Evolutionary conservation across 2,888 invertebrate genomes (phyloP), one percentile per base, ranked within the genome.

Genomic region (Unio pictorum): DNA sequence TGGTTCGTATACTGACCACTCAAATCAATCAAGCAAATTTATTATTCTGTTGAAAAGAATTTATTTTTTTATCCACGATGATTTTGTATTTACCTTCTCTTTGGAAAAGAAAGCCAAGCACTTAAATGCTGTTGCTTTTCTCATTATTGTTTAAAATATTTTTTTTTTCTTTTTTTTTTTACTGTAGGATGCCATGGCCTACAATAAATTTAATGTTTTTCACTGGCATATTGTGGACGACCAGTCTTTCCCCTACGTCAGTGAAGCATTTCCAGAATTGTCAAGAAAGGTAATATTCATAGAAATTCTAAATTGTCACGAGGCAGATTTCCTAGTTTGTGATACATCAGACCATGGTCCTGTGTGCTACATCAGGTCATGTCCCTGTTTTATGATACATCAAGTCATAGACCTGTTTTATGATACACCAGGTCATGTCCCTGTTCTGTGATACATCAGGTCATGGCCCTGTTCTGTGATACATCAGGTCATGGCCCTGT

Each of bases 221-320:
- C 87, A 87, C 69, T 87, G 87, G 87, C 87, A 87, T 65, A 75
- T 87, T 0, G 84, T 86, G 5, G 87, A 87, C 65, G 85, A 86
- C 62, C 86, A 87, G 72, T 83, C 86, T 0, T 87, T 87, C 72
- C 86, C 87, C 8, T 86, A 83, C 60, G 76, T 77, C 65, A 84
- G 84, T 61, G 69, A 67, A 45, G 74, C 57, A 8, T 87, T 83
- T 70, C 86, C 86, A 26, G 72, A 82, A 65, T 71, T 87, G 26
- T 75, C 83, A 3, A 56, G 72, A 61, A 78, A 79, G 77, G 87
- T 87, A 69, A 66, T 71, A 6, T 30, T 63, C 30, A 34, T 66
- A 54, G 30, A 17, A 17, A 57, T 55, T 20, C n/a, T 20, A 7
- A 54, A 6, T 20, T 30, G 30, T 20, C 18, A 30, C n/a, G 20